Evolutionary conservation across 2,888 invertebrate genomes (phyloP).

Genomic region (Diarsia mendica): DNA sequence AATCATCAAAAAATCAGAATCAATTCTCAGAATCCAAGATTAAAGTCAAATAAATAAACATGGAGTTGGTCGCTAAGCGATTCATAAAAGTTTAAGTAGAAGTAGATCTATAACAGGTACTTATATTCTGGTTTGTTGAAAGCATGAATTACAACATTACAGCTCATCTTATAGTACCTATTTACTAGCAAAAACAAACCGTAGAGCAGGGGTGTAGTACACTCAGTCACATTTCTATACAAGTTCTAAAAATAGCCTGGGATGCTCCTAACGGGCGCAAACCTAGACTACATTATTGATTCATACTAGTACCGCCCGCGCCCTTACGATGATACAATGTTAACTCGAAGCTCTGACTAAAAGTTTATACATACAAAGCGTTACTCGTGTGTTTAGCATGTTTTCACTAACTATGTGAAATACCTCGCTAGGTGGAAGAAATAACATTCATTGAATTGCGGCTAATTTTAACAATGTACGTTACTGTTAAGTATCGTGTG

Average conservation of each 20-base stretch:
- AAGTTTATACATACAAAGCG: constrained; percentile 30
- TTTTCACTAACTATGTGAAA: constrained; percentile 74
- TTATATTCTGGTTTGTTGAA: background rate
- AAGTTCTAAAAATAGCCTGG: background rate
- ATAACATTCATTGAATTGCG: constrained; percentile 76
- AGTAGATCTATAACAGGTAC: background rate
- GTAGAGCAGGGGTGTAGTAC: background rate
- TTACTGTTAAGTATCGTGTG: constrained; percentile 76
- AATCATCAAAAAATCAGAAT: no score
- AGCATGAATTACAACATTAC: background rate
- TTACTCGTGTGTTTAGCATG: constrained; percentile 66
- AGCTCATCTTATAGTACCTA: background rate
- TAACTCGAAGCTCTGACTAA: constrained; percentile 6
- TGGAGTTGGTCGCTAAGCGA: constrained; percentile 10
- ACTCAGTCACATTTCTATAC: background rate
- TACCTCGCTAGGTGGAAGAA: constrained; percentile 72
- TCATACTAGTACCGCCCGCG: background rate
- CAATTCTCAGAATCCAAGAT: background rate
- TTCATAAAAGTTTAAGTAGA: background rate
- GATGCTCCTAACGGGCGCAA: background rate
- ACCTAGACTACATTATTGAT: constrained; percentile 7
- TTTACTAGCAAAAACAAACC: background rate
- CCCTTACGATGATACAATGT: background rate
- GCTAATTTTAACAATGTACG: constrained; percentile 82
- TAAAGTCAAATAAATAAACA: background rate